Base-by-base conservation (phyloP, 2,113 vertebrate genomes). In the Dipodomys merriami region DNA sequence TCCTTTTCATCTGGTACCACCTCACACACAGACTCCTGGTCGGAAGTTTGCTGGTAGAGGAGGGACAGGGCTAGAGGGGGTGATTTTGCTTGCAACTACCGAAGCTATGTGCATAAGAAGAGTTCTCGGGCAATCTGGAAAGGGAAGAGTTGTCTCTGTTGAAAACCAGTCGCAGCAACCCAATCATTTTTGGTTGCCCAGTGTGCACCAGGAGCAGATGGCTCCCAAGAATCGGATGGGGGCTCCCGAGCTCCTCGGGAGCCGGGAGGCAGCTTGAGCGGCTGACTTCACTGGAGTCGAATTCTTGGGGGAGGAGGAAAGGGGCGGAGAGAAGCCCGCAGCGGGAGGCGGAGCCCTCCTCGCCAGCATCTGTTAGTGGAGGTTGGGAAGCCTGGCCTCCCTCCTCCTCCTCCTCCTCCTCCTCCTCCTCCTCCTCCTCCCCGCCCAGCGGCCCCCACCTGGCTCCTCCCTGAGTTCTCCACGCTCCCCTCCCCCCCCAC, bases 401-500 rank as follows among this genome's bases (percentile, higher is more conserved):
- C 85, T 84, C 81, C 97, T 97, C 97, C 97, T 91, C 97, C 97
- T 35, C 35, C 35, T 35, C 35, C 35, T 35, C 35, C 35, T 35
- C 35, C 35, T 35, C 35, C 35, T 35, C 35, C 35, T 35, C 80
- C 88, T 80, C 89, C 78, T 71, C 57, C 79, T 57, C 65, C 85
- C 87, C 77, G 71, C 82, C 89, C 76, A 2, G 60, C 53, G 4
- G 91, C 96, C 83, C 83, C 81, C 96, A 94, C 96, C 95, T 96
- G 96, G 95, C 97, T 97, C 97, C 97, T 91, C 97, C 97, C 97
- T 39, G 72, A 19, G 69, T 62, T 95, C 93, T 12, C 93, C 85
- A 9, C 44, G 65, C 95, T 95, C 92, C 94, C 96, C 92, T 94
- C 91, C 95, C 72, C 93, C 92, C 91, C 95, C 72, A 91, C 92